These are phyloP conservation scores for Actinopyga echinites DNA, from an alignment of 53 echinoderm and acorn worm genomes.

Conservation along the genomic window DNA sequence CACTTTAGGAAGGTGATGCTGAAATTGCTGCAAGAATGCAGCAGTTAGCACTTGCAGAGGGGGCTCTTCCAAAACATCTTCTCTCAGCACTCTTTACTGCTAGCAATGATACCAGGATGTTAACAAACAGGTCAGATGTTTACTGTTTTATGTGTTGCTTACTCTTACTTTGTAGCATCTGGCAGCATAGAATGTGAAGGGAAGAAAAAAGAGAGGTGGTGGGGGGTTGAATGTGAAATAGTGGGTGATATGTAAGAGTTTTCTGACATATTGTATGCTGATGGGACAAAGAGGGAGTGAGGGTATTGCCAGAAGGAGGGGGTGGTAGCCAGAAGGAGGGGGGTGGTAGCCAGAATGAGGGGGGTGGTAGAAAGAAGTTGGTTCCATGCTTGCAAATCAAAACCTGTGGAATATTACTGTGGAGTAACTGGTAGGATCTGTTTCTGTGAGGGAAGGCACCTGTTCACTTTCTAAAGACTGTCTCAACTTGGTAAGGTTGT, in stretches of 20 bases:
- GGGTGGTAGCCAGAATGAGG: no score
- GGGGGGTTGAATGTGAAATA: background rate
- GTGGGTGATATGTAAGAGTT: background rate
- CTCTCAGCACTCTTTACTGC: constrained; percentile 87
- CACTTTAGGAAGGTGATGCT: constrained; percentile 84
- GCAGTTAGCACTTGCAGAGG: constrained; percentile 94
- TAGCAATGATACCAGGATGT: constrained; percentile 85
- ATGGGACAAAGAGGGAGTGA: no score
- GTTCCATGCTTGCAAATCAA: no score
- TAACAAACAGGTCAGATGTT: constrained; percentile 74
- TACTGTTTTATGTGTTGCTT: background rate
- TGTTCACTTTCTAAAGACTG: no score
- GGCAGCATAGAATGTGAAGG: background rate
- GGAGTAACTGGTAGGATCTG: no score
- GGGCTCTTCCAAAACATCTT: constrained; percentile 87
- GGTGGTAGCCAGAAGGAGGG: no score
- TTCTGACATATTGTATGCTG: no score
- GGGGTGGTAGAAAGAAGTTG: no score
- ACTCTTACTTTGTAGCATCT: background rate
- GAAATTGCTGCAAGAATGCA: constrained; percentile 99
- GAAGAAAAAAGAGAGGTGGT: background rate
- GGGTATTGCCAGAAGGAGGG: no score
- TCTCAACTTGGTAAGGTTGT: no score
- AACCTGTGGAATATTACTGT: no score
- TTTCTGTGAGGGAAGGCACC: no score